Evolutionary conservation across 2,113 vertebrate genomes (phyloP).

Genomic region (Rana temporaria): DNA sequence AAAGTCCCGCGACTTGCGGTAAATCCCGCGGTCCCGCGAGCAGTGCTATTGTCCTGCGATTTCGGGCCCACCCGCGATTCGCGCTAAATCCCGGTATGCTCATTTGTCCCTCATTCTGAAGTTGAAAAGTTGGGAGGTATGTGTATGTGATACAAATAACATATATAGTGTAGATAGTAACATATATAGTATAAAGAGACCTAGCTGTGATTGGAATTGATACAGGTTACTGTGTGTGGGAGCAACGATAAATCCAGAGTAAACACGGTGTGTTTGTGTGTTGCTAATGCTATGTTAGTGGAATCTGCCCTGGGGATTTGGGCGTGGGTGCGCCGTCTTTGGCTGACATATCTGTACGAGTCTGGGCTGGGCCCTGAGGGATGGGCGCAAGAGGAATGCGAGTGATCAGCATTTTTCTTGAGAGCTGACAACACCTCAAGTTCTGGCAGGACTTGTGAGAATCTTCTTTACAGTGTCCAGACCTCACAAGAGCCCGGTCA

Average conservation of each 20-base stretch:
- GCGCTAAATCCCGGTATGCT: no score
- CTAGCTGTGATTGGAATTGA: not conserved
- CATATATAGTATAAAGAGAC: not conserved
- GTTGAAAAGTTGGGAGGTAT: no score
- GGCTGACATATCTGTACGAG: slow-evolving; percentile 43
- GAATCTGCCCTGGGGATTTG: slow-evolving; percentile 26
- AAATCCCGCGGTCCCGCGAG: no score
- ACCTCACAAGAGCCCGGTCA: not conserved
- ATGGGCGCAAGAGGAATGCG: slow-evolving; percentile 36
- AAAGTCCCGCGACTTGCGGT: no score
- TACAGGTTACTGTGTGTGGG: not conserved
- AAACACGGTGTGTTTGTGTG: slow-evolving; percentile 12
- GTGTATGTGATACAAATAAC: no score
- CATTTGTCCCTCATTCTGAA: no score
- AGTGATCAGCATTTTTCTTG: slow-evolving; percentile 27
- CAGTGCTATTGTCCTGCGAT: no score
- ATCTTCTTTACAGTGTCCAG: not conserved
- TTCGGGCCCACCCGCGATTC: no score
- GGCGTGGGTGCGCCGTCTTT: slow-evolving; percentile 18
- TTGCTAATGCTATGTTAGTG: not conserved
- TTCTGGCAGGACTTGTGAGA: not conserved
- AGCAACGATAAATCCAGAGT: not conserved
- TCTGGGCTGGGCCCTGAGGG: slow-evolving; percentile 39
- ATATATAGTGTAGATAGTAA: no score
- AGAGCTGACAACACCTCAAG: slow-evolving; percentile 5